These are phyloP conservation scores for Danio tinwini DNA, from an alignment of 2,797 vertebrate genomes.

Conservation along the genomic window DNA sequence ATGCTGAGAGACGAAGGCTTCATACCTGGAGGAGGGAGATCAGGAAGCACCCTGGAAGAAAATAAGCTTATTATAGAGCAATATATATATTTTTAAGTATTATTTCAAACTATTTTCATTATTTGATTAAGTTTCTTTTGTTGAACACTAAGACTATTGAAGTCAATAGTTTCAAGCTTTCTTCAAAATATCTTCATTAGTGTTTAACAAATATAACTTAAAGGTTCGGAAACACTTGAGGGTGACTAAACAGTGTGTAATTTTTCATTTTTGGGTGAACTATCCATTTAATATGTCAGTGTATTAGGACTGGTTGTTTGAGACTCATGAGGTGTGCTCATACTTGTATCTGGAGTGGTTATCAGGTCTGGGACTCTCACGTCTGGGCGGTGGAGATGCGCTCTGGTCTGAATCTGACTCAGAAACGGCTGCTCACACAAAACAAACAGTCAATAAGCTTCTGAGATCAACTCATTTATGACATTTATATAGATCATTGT, in stretches of 20 bases:
- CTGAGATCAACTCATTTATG: not conserved
- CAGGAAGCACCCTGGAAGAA: constrained; percentile 75
- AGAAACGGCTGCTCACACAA: constrained; percentile 66
- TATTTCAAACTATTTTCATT: too few relatives aligned
- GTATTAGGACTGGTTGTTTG: not conserved
- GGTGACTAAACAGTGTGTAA: too few relatives aligned
- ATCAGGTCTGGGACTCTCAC: constrained; percentile 65
- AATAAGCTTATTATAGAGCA: not conserved
- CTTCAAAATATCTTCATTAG: too few relatives aligned
- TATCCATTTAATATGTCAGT: not conserved
- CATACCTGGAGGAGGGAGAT: constrained; percentile 64
- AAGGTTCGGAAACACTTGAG: too few relatives aligned
- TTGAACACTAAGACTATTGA: too few relatives aligned
- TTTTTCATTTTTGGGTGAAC: too few relatives aligned
- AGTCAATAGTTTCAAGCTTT: too few relatives aligned
- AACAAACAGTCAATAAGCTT: not conserved
- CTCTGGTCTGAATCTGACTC: constrained; percentile 81
- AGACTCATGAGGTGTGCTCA: not conserved
- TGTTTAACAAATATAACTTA: too few relatives aligned
- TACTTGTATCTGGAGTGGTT: constrained; percentile 78
- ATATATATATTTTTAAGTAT: not conserved
- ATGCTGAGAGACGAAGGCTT: constrained; percentile 67
- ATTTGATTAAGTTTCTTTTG: too few relatives aligned
- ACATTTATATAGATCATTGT: not conserved
- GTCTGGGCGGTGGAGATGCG: constrained; percentile 66